Conservation (phyloP, 1,140 invertebrate genomes). For the Drosophila bocki region DNA sequence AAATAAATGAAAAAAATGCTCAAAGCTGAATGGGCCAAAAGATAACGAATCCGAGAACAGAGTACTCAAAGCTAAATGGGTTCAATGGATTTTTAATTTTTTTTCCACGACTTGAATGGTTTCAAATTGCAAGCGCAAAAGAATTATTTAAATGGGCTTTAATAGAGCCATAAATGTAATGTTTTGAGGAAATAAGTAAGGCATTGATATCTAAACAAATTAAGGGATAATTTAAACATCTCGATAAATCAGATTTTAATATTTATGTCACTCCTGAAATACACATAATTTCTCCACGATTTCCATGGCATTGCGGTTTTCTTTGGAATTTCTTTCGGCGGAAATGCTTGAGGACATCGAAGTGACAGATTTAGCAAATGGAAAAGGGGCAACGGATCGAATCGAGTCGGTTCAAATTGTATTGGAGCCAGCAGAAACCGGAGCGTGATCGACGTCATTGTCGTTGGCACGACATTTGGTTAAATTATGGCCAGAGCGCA, state of each 20-base stretch:
- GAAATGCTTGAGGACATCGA: constrained; percentile 3
- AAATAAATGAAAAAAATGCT: constrained; percentile 20
- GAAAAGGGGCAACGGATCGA: constrained; percentile 2
- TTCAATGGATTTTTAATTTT: constrained; percentile 6
- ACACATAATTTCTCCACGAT: not conserved
- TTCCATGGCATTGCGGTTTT: not conserved
- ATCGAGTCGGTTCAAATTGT: not conserved
- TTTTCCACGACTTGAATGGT: not conserved
- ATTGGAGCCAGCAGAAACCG: constrained; percentile 22
- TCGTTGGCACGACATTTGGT: constrained; percentile 69
- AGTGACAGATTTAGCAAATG: constrained; percentile 1
- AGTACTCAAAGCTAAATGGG: not conserved
- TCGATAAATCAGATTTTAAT: not conserved
- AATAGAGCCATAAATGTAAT: not conserved
- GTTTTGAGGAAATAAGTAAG: not conserved
- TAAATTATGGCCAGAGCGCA: constrained; percentile 66
- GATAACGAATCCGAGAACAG: constrained; percentile 8
- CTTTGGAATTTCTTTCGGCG: not conserved
- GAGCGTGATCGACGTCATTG: constrained; percentile 53
- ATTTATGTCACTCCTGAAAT: no score
- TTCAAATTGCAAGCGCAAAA: not conserved
- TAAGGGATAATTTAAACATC: no score
- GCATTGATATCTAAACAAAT: not conserved
- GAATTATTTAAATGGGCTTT: not conserved
- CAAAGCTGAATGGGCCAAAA: constrained; percentile 6